Conservation (phyloP, 2,113 vertebrate genomes). For the Otocyon megalotis region DNA sequence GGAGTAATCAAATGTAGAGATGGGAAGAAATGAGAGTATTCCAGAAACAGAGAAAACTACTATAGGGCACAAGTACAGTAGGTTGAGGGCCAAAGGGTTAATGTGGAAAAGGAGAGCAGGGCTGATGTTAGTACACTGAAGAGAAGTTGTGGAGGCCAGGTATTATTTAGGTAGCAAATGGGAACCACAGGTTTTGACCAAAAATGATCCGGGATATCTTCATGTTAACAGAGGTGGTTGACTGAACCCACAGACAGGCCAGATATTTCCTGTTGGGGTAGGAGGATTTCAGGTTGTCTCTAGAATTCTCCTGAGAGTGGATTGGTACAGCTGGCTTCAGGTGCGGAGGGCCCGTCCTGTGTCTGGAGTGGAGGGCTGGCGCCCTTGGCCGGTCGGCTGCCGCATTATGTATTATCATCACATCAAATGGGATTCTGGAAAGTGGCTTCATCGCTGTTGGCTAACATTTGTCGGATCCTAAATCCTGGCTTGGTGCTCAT, state of each 20-base stretch:
- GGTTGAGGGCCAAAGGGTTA: neutral
- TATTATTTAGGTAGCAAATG: neutral
- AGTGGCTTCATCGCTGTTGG: neutral
- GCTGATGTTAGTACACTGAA: neutral
- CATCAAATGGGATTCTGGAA: neutral
- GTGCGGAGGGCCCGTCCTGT: neutral
- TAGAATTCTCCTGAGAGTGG: neutral
- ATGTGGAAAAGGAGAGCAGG: neutral
- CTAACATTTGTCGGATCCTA: slow-evolving; percentile 7
- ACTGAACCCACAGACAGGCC: neutral
- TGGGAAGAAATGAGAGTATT: neutral
- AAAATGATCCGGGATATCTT: neutral
- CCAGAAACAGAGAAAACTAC: neutral
- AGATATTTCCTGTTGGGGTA: neutral
- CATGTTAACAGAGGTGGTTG: neutral
- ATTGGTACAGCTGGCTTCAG: neutral
- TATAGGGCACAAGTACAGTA: neutral
- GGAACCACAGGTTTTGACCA: neutral
- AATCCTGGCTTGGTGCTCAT: slow-evolving; percentile 15
- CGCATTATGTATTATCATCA: neutral
- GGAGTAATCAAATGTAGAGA: neutral
- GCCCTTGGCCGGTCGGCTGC: neutral
- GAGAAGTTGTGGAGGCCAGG: neutral
- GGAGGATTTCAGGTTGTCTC: neutral
- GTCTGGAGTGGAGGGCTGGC: neutral